These are phyloP conservation scores for Netelia fuscicornis DNA, from an alignment of 2,888 invertebrate genomes.

Conservation along the genomic window DNA sequence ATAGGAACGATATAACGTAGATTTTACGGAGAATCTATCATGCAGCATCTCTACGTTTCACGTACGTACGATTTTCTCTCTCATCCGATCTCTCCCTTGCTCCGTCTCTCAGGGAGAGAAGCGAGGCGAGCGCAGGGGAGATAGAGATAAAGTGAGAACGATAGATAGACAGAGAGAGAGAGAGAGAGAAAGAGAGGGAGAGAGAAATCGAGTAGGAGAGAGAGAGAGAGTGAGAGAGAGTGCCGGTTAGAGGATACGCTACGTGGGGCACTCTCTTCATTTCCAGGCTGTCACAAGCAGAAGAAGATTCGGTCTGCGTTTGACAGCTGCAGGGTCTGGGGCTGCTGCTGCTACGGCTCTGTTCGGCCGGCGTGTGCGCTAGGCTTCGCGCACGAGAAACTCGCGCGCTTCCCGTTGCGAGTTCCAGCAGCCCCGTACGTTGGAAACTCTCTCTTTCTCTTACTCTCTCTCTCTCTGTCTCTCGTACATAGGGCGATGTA, in stretches of 20 bases:
- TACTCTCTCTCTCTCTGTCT: constrained; percentile 10
- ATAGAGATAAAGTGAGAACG: too few species aligned
- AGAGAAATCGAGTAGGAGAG: not conserved
- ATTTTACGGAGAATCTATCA: constrained; percentile 40
- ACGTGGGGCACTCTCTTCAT: constrained; percentile 84
- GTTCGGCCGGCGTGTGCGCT: constrained; percentile 55
- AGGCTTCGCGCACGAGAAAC: constrained; percentile 47
- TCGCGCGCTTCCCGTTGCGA: constrained; percentile 35
- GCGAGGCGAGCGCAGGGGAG: too few species aligned
- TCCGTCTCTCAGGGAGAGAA: constrained; percentile 1
- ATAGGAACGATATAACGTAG: constrained; percentile 16
- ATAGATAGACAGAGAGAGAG: not conserved
- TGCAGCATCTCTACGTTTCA: constrained; percentile 31
- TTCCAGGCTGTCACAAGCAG: constrained; percentile 83
- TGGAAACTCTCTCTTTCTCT: constrained; percentile 43
- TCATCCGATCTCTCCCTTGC: constrained; percentile 28
- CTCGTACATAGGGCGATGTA: constrained; percentile 50
- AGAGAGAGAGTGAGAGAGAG: constrained; percentile 64
- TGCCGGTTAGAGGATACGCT: constrained; percentile 76
- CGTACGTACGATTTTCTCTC: constrained; percentile 32
- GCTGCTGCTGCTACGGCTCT: constrained; percentile 66
- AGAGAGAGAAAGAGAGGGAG: constrained; percentile 61
- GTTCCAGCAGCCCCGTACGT: constrained; percentile 39
- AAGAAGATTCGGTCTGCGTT: constrained; percentile 85
- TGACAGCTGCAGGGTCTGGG: constrained; percentile 85